Evolutionary conservation across 2,797 vertebrate species (phyloP), one percentile per base, ranked within the genome.

Genomic region (Pogonophryne albipinna): DNA sequence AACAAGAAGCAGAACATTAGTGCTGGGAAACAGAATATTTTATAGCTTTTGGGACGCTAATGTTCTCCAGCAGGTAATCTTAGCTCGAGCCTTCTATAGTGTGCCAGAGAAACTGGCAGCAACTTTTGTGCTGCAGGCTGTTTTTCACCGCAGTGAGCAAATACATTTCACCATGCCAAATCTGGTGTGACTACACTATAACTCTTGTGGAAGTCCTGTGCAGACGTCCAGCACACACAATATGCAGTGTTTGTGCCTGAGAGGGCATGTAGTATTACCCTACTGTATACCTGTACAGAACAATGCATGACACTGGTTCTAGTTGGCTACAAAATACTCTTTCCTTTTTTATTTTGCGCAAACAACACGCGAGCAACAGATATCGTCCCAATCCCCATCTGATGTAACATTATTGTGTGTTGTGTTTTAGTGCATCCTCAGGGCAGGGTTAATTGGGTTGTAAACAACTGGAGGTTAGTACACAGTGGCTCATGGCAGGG

Each of bases 391-490:
- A 55, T 59, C 57, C 8, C 34, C 19, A 31, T 46, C 60, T 62
- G 38, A 71, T 58, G 50, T 14, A 49, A 70, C 67, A 57, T 44
- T 42, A 42, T 66, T 64, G 58, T 61, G 75, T 68, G 52, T 51
- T 41, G 47, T 46, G 23, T 67, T 15, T 55, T 38, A 59, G 53
- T 20, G 5, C 62, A 66, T 17, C 61, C 80, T 75, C 64, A 16
- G 77, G 73, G 61, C 67, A 76, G 70, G 69, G 72, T 72, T 87
- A 89, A 87, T 80, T 86, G 78, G 71, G 67, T 74, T 80, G 72
- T 72, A 79, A 87, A 84, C 77, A 78, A 74, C 16, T 44, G 64
- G 71, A 67, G 79, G 74, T 77, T 34, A 51, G 74, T 70, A 79
- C 78, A 70, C 66, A 63, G 61, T 47, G 23, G 27, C 42, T 67